These are phyloP conservation scores for Clarias gariepinus DNA, from an alignment of 2,113 vertebrate genomes.

Conservation along the genomic window DNA sequence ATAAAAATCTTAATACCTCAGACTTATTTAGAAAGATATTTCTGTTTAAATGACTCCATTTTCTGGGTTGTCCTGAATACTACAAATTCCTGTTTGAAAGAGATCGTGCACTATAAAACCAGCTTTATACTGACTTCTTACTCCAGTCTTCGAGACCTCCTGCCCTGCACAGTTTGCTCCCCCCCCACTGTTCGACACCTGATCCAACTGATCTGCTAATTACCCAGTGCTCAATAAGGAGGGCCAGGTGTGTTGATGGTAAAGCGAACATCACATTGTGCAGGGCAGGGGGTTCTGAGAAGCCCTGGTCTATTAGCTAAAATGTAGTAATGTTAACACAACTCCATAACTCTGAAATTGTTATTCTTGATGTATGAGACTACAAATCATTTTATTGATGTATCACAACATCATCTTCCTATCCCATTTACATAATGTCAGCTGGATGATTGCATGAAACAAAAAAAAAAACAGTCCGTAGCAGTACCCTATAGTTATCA, in stretches of 20 bases:
- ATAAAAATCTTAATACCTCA: neutral
- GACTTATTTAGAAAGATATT: neutral
- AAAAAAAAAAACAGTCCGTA: neutral
- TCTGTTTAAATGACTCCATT: neutral
- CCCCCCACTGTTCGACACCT: neutral
- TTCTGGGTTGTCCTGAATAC: neutral
- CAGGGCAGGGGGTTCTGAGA: neutral
- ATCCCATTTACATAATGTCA: neutral
- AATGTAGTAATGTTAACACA: neutral
- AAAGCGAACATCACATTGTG: neutral
- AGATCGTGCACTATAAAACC: neutral
- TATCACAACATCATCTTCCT: neutral
- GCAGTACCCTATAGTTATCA: neutral
- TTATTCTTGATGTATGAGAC: neutral
- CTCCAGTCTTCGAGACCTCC: neutral
- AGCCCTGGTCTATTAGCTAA: neutral
- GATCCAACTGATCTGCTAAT: conserved; percentile 2
- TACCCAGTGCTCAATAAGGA: neutral
- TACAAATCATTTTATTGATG: too few relatives aligned
- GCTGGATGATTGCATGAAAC: neutral
- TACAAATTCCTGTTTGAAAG: neutral
- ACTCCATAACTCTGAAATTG: neutral
- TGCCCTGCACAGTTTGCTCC: neutral
- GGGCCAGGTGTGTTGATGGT: neutral
- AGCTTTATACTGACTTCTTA: neutral